Percentiles rank a stretch among this genome's conserved stretches.
These are phyloP conservation scores for Zoanthus solanderi DNA, from an alignment of 92 coral and sea anemone genomes.

Conservation along the genomic window DNA sequence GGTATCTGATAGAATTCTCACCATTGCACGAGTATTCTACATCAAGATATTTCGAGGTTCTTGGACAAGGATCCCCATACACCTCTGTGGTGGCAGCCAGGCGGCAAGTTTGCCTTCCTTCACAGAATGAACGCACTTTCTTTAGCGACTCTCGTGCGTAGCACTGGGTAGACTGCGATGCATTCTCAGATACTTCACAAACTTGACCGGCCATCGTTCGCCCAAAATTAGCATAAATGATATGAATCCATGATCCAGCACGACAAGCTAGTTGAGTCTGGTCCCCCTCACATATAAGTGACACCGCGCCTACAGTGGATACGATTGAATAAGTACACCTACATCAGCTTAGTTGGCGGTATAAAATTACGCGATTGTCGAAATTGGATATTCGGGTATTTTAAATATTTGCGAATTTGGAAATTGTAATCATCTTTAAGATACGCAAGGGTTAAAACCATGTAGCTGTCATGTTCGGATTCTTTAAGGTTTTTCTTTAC, in stretches of 20 bases:
- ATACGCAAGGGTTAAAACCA: too few species aligned
- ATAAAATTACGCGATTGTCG: too few species aligned
- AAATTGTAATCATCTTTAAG: too few species aligned
- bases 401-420: too few species aligned
- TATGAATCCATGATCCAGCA: constrained; percentile 25
- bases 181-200: constrained; percentile 1
- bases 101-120: constrained; percentile 4
- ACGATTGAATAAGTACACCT: neutral
- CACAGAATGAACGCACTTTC: constrained; percentile 34
- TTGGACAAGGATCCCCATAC: constrained; percentile 26
- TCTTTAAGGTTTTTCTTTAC: too few species aligned
- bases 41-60: constrained; percentile 26
- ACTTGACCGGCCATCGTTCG: constrained; percentile 6
- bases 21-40: constrained; percentile 39
- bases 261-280: neutral
- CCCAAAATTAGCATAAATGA: constrained; percentile 36
- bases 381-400: too few species aligned
- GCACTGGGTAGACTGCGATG: constrained; percentile 24
- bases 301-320: neutral
- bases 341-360: too few species aligned
- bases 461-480: too few species aligned
- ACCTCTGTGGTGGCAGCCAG: constrained; percentile 25
- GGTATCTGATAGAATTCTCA: neutral
- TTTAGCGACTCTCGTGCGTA: constrained; percentile 9
- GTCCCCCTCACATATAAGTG: constrained; percentile 27